These are phyloP conservation scores for Anneissia japonica DNA, from an alignment of 35 echinoderm and acorn worm genomes.

Conservation along the genomic window DNA sequence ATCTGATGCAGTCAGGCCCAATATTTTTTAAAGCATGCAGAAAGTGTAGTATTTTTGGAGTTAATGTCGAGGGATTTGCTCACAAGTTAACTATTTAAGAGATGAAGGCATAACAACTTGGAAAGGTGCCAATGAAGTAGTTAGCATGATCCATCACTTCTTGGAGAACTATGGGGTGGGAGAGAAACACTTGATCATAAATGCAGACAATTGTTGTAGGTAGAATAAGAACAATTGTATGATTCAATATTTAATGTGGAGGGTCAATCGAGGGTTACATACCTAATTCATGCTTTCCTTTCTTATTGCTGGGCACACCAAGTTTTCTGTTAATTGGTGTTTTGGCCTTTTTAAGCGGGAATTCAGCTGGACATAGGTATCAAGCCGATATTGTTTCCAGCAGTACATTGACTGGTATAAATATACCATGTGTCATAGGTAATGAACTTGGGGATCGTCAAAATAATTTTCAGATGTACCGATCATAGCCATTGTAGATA, in stretches of 20 bases:
- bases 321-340: conserved; percentile 45
- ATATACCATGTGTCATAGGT: conserved; percentile 24
- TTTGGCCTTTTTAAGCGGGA: conserved; percentile 42
- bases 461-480: too few relatives aligned
- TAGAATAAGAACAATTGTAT: conserved; percentile 34
- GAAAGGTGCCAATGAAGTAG: conserved; percentile 42
- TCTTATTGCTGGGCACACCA: conserved; percentile 41
- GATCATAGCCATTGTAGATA: too few relatives aligned
- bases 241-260: conserved; percentile 24
- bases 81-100: conserved; percentile 54
- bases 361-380: conserved; percentile 34
- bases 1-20: conserved; percentile 46
- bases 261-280: conserved; percentile 4
- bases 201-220: conserved; percentile 51
- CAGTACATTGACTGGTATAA: neutral
- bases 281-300: conserved; percentile 15
- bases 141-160: conserved; percentile 43
- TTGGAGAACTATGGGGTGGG: conserved; percentile 13
- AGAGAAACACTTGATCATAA: conserved; percentile 9
- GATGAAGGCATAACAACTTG: conserved; percentile 26
- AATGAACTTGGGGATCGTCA: conserved; percentile 20
- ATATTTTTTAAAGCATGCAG: conserved; percentile 43
- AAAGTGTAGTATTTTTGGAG: conserved; percentile 44
- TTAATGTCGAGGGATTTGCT: conserved; percentile 4
- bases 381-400: conserved; percentile 20